Percentiles rank a stretch among this genome's conserved stretches.
phyloP scores from a whole-genome alignment of 2,113 vertebrate species.

The Actenoides hombroni region DNA sequence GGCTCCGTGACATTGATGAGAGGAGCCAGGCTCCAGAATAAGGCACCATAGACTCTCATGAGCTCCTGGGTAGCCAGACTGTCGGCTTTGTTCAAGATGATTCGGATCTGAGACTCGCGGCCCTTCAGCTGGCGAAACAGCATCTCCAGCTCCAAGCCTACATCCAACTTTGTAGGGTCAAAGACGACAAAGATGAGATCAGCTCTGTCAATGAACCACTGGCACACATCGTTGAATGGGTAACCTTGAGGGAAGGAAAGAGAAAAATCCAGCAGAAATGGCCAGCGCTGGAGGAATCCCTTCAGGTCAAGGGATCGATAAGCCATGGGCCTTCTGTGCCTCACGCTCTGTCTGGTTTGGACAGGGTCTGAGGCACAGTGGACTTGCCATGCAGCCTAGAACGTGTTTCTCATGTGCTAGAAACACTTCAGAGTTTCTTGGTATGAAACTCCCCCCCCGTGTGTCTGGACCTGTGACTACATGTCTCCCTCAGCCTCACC shows the following conservation, averaged over 20 bases:
- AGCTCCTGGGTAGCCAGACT: constrained; percentile 94
- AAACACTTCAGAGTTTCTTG: neutral
- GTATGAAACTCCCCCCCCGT: neutral
- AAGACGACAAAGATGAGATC: constrained; percentile 98
- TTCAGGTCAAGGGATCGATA: neutral
- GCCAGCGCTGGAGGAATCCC: neutral
- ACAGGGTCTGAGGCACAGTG: neutral
- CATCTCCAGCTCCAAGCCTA: constrained; percentile 95
- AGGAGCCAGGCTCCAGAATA: constrained; percentile 97
- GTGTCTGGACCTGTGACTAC: neutral
- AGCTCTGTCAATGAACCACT: constrained; percentile 98
- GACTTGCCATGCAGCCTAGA: neutral
- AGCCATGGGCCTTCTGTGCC: neutral
- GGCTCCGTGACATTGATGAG: constrained; percentile 98
- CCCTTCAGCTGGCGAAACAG: constrained; percentile 96
- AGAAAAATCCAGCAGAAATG: constrained; percentile 28
- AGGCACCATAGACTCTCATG: constrained; percentile 95
- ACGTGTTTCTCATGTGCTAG: neutral
- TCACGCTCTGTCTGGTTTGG: neutral
- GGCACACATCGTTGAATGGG: constrained; percentile 97
- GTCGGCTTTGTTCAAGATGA: constrained; percentile 97
- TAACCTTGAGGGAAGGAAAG: constrained; percentile 81
- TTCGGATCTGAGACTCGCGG: constrained; percentile 96
- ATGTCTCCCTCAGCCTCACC: neutral
- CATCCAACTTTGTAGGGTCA: constrained; percentile 95